A percentile compares a stretch with the other conserved stretches of the same genome.
These are phyloP conservation scores for Sinocyclocheilus grahami DNA, from an alignment of 2,113 vertebrate genomes.

Conservation along the genomic window DNA sequence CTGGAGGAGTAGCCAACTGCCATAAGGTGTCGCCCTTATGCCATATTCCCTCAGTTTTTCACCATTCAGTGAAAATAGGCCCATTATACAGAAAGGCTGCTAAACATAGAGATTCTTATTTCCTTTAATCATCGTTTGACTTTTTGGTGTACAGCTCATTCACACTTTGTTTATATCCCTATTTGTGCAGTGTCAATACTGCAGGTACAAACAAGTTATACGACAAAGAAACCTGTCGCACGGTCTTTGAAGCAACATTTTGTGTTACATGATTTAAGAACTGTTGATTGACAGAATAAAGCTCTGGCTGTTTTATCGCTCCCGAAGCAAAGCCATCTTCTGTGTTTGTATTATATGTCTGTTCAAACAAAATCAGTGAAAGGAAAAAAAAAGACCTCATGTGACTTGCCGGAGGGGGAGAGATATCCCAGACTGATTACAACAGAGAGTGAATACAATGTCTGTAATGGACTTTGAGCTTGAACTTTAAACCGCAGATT, in stretches of 20 bases:
- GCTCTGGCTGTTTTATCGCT: slow-evolving; percentile 22
- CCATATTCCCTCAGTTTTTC: slow-evolving; percentile 14
- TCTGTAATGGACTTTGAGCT: slow-evolving; percentile 26
- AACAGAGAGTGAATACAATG: slow-evolving; percentile 3
- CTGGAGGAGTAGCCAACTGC: slow-evolving; percentile 53
- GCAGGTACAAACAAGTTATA: slow-evolving; percentile 6
- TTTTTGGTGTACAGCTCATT: slow-evolving; percentile 69
- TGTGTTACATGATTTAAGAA: background rate
- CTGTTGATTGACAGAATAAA: slow-evolving; percentile 28
- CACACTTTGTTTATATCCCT: slow-evolving; percentile 61
- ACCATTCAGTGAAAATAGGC: slow-evolving; percentile 68
- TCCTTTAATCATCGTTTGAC: slow-evolving; percentile 77
- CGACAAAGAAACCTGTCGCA: background rate
- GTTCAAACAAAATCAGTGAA: slow-evolving; percentile 17
- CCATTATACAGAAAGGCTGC: slow-evolving; percentile 73
- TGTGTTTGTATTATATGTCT: slow-evolving; percentile 24
- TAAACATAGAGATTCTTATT: slow-evolving; percentile 71
- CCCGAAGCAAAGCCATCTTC: slow-evolving; percentile 2
- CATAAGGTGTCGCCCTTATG: slow-evolving; percentile 72
- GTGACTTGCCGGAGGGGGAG: slow-evolving; percentile 27
- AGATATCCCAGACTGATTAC: slow-evolving; percentile 25
- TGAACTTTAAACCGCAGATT: slow-evolving; percentile 31
- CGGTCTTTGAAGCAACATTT: slow-evolving; percentile 10
- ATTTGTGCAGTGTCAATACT: background rate
- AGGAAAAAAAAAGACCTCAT: background rate